A percentile compares a stretch with the other conserved stretches of the same genome.
These are phyloP conservation scores for Zophobas morio DNA, from an alignment of 1,140 invertebrate species.

Conservation along the genomic window DNA sequence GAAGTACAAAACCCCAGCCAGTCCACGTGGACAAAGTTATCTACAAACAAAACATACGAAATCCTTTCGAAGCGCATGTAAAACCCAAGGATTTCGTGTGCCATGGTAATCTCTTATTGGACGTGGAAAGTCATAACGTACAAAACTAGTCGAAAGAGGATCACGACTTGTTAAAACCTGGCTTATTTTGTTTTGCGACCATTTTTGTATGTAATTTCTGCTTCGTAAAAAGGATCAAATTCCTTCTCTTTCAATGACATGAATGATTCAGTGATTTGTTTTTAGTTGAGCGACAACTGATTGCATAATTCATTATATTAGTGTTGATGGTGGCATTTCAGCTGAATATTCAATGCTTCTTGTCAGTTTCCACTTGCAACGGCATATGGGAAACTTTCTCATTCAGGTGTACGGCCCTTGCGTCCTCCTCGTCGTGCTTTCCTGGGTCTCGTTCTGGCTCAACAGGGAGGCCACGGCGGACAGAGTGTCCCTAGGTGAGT, in stretches of 20 bases:
- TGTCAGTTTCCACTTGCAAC: conserved; percentile 86
- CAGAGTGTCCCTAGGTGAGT: conserved; percentile 84
- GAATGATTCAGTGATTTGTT: conserved; percentile 11
- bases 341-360: conserved; percentile 84
- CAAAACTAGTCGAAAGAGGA: too few relatives aligned
- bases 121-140: too few relatives aligned
- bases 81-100: too few relatives aligned
- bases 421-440: conserved; percentile 86
- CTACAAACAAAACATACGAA: too few relatives aligned
- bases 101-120: too few relatives aligned
- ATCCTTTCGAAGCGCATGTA: too few relatives aligned
- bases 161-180: too few relatives aligned
- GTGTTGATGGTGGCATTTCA: conserved; percentile 64
- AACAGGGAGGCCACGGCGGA: conserved; percentile 92
- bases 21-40: too few relatives aligned
- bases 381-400: conserved; percentile 90
- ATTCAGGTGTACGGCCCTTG: conserved; percentile 93
- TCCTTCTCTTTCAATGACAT: background rate
- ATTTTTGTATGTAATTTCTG: too few relatives aligned
- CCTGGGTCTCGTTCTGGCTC: conserved; percentile 94
- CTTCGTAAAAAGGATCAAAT: background rate
- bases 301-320: conserved; percentile 33
- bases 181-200: too few relatives aligned
- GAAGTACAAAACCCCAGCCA: too few relatives aligned
- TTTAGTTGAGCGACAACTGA: conserved; percentile 15